Percentiles rank a stretch among this genome's conserved stretches.
phyloP scores from a whole-genome alignment of 1,140 invertebrate genomes.

The Drosophila truncata region DNA sequence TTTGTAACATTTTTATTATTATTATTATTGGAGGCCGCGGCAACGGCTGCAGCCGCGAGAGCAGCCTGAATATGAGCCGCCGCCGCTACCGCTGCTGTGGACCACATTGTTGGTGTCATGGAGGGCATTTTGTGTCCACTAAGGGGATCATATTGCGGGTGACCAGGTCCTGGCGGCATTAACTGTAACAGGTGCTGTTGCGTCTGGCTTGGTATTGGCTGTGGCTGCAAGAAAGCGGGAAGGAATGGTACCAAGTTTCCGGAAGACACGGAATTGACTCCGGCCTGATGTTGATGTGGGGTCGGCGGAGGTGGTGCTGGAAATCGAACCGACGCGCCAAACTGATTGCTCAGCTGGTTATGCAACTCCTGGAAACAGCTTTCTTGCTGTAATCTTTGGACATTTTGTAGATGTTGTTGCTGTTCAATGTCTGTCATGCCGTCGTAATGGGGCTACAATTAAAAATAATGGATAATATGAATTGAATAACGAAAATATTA shows the following conservation, averaged over 20 bases:
- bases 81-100: slow-evolving; percentile 69
- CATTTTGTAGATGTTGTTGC: slow-evolving; percentile 63
- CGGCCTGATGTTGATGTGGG: slow-evolving; percentile 42
- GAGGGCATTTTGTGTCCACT: slow-evolving; percentile 53
- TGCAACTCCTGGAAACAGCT: slow-evolving; percentile 71
- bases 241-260: slow-evolving; percentile 67
- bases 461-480: neutral
- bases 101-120: slow-evolving; percentile 77
- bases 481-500: neutral
- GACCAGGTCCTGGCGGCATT: slow-evolving; percentile 39
- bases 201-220: slow-evolving; percentile 33
- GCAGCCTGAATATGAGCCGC: slow-evolving; percentile 82
- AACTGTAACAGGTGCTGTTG: slow-evolving; percentile 58
- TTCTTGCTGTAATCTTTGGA: slow-evolving; percentile 65
- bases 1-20: slow-evolving; percentile 36
- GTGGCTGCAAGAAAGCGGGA: slow-evolving; percentile 67
- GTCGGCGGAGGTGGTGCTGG: slow-evolving; percentile 20
- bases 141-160: slow-evolving; percentile 12
- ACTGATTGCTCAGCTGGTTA: slow-evolving; percentile 65
- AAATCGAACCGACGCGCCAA: slow-evolving; percentile 34
- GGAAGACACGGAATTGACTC: slow-evolving; percentile 11
- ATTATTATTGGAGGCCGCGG: slow-evolving; percentile 49
- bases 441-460: slow-evolving; percentile 61
- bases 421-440: slow-evolving; percentile 75
- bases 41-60: slow-evolving; percentile 76